Evolutionary conservation across 2,113 vertebrate species (phyloP).

Genomic region (Lasiurus cinereus): DNA sequence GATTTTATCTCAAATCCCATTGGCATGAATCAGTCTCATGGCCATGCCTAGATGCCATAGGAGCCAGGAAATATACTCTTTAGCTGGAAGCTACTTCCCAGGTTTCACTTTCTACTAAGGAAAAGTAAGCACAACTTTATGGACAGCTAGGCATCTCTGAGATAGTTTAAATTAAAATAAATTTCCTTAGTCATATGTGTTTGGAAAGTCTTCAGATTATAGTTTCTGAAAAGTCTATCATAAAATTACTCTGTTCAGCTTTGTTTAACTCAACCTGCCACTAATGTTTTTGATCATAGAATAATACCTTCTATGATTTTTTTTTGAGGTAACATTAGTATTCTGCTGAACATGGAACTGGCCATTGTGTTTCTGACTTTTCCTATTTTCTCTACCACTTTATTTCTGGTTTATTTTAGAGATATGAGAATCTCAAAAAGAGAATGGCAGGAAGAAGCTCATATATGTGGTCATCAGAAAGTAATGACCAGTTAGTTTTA

Average conservation of each 20-base stretch:
- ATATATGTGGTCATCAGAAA: accelerated
- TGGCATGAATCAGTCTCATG: neutral
- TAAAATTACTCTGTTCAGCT: neutral
- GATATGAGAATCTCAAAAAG: neutral
- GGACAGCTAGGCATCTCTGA: neutral
- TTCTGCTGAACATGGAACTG: neutral
- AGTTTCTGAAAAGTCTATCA: neutral
- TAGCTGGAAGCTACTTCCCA: neutral
- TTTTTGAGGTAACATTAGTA: neutral
- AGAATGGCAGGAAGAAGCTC: neutral
- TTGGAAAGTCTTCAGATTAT: constrained; percentile 15
- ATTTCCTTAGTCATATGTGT: neutral
- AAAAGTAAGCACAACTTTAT: neutral
- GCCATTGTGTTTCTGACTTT: neutral
- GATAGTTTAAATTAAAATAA: neutral
- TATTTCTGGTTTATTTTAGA: constrained; percentile 23
- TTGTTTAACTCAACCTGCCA: neutral
- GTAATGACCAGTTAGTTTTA: neutral
- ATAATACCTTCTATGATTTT: neutral
- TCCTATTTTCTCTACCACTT: neutral
- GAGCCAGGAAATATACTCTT: neutral
- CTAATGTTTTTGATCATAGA: neutral
- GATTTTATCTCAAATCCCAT: neutral
- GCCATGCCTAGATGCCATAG: neutral
- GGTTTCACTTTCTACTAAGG: neutral